Evolutionary conservation across 2,113 vertebrate genomes (phyloP).

Genomic region (Actenoides hombroni): DNA sequence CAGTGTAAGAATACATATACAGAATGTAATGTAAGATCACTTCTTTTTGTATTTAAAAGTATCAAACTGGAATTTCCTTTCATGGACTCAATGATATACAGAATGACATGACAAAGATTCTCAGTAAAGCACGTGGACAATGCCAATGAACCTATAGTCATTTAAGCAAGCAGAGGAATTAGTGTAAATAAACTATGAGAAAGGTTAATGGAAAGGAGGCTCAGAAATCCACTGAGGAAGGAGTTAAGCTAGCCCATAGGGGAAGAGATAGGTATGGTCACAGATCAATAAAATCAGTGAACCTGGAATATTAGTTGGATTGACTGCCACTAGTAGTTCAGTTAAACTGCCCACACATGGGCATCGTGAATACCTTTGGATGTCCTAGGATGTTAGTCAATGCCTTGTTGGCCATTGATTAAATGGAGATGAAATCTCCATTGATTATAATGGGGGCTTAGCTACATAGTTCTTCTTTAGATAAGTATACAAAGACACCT

Average conservation of each 20-base stretch:
- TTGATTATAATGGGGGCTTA: neutral
- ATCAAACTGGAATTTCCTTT: neutral
- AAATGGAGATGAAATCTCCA: neutral
- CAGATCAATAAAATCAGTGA: neutral
- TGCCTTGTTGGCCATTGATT: neutral
- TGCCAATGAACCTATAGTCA: neutral
- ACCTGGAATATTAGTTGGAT: neutral
- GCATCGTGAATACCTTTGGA: neutral
- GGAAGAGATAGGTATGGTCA: neutral
- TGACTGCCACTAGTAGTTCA: neutral
- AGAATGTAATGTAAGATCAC: neutral
- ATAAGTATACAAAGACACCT: neutral
- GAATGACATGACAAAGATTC: neutral
- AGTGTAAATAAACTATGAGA: neutral
- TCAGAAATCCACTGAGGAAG: neutral
- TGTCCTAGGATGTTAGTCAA: neutral
- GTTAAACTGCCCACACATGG: neutral
- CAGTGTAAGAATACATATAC: neutral
- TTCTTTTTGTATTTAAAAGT: neutral
- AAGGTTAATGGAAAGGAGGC: neutral
- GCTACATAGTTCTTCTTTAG: neutral
- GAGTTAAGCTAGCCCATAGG: neutral
- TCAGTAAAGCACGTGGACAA: neutral
- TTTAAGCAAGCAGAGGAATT: neutral
- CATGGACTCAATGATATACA: neutral